These are phyloP conservation scores for Trinectes maculatus DNA, from an alignment of 2,113 vertebrate species.

Conservation along the genomic window DNA sequence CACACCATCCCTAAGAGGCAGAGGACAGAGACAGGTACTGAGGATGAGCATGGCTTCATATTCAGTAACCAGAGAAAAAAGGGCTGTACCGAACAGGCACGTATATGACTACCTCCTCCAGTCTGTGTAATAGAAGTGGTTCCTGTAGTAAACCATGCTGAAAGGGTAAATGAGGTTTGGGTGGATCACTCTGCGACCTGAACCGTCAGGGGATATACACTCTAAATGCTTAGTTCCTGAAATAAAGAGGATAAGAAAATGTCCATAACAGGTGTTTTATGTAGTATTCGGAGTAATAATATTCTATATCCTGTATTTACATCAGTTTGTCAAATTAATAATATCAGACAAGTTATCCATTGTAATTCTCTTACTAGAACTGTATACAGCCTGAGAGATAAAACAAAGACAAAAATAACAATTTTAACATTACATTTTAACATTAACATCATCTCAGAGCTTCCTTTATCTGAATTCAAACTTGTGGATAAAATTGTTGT, in stretches of 20 bases:
- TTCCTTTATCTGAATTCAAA: no score
- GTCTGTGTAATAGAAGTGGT: constrained; percentile 96
- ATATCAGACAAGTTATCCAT: no score
- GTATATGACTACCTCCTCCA: constrained; percentile 88
- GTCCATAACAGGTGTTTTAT: not conserved
- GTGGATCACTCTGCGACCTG: constrained; percentile 85
- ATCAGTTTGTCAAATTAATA: no score
- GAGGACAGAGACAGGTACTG: not conserved
- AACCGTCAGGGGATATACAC: constrained; percentile 86
- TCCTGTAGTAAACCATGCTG: constrained; percentile 88
- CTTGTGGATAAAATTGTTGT: no score
- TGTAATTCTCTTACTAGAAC: no score
- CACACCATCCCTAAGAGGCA: constrained; percentile 88
- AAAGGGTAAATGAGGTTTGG: constrained; percentile 94
- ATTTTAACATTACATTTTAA: no score
- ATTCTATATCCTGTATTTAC: no score
- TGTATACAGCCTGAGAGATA: no score
- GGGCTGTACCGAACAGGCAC: no score
- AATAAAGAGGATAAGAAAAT: rapidly evolving
- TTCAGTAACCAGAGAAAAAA: not conserved
- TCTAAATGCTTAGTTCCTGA: constrained; percentile 95
- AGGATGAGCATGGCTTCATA: not conserved
- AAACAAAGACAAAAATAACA: no score
- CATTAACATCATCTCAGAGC: no score
- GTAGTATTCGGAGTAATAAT: no score